A percentile compares a stretch with the other conserved stretches of the same genome.
Conservation (phyloP, 2,888 invertebrate species). For the Mythimna vitellina region DNA sequence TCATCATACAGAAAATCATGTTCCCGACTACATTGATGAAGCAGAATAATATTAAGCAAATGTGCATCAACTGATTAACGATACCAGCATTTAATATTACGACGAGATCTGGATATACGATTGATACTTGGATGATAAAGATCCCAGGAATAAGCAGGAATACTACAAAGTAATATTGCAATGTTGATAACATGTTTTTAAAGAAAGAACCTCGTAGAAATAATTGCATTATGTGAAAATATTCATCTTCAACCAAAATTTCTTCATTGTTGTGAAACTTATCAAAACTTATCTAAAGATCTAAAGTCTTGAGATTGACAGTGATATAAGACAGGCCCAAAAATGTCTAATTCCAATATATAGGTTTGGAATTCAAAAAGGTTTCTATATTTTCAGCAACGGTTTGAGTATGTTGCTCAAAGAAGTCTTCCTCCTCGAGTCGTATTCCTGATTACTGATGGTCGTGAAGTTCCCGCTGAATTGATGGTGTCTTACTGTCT, state of each 20-base stretch:
- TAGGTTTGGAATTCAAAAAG: conserved; percentile 56
- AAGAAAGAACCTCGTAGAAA: conserved; percentile 6
- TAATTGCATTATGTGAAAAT: conserved; percentile 24
- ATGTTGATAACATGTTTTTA: conserved; percentile 61
- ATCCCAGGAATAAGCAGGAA: conserved; percentile 74
- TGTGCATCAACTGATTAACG: conserved; percentile 68
- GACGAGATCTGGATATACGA: conserved; percentile 73
- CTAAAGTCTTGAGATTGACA: conserved; percentile 48
- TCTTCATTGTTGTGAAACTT: conserved; percentile 8
- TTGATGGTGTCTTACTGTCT: no score
- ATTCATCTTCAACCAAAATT: not conserved
- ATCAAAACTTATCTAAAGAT: not conserved
- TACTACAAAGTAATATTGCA: conserved; percentile 66
- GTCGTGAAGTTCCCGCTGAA: no score
- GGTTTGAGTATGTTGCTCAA: not conserved
- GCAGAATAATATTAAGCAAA: conserved; percentile 70
- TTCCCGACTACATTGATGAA: conserved; percentile 81
- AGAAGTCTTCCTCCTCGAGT: no score
- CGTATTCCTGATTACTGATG: no score
- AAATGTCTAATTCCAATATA: conserved; percentile 37
- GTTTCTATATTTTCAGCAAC: conserved; percentile 4
- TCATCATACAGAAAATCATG: conserved; percentile 74
- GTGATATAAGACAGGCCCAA: conserved; percentile 50
- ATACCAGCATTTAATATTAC: conserved; percentile 67
- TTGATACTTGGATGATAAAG: conserved; percentile 74